Percentiles rank a stretch among this genome's conserved stretches.
Conservation (phyloP, 2,113 vertebrate species). For the Esox niger region DNA sequence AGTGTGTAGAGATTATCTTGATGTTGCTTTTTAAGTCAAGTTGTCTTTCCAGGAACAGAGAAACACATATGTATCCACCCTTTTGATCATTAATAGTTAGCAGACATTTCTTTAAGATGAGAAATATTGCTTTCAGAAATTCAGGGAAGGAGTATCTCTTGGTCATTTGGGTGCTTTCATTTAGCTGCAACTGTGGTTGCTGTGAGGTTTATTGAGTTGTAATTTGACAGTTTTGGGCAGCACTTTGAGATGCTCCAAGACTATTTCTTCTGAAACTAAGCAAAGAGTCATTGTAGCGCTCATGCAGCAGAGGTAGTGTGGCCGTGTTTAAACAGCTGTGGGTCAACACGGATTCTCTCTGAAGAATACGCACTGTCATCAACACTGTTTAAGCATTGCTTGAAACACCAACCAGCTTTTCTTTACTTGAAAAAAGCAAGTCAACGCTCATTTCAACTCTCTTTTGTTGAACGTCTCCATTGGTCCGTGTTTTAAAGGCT, state of each 20-base stretch:
- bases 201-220: conserved; percentile 34
- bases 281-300: conserved; percentile 32
- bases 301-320: conserved; percentile 18
- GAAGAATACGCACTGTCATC: conserved; percentile 26
- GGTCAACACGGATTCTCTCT: conserved; percentile 35
- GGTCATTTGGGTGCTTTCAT: background rate
- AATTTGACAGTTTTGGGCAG: conserved; percentile 25
- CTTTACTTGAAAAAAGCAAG: conserved; percentile 9
- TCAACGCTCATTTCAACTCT: background rate
- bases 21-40: conserved; percentile 22
- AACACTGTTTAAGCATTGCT: conserved; percentile 31
- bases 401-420: conserved; percentile 25
- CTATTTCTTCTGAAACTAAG: conserved; percentile 35
- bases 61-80: background rate
- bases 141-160: background rate
- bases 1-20: conserved; percentile 45
- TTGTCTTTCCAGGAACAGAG: background rate
- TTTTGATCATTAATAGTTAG: background rate
- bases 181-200: conserved; percentile 6
- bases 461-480: conserved; percentile 9
- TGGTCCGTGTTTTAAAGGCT: background rate
- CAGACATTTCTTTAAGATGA: background rate
- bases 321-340: conserved; percentile 63
- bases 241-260: conserved; percentile 18
- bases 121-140: background rate